Base-by-base conservation (phyloP, 2,888 invertebrate genomes). In the Norana najaformis region DNA sequence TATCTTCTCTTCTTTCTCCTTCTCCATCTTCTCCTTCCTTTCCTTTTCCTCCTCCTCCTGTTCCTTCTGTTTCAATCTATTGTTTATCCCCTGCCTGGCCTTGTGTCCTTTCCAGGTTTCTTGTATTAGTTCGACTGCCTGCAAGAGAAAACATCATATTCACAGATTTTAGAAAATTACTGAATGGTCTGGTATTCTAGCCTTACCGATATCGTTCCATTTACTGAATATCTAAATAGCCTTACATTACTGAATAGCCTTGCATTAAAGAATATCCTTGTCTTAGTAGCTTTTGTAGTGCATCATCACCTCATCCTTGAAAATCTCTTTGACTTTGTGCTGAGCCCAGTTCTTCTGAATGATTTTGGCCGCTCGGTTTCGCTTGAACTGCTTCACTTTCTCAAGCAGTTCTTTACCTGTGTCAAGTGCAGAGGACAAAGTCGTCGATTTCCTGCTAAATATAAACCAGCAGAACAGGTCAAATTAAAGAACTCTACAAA, bases 321-420 rank as follows among this genome's bases (percentile, higher is more conserved):
- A 34, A 14, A 36, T 14, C 85, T 85, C 85, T 36, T 35, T 37
- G 34, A 34, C 37, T 30, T 37, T 39, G 88, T 93, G 93, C 34
- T 91, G 92, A 11, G 93, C 92, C 94, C 94, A 94, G 39, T 91
- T 92, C 88, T 92, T 90, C 92, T 94, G 94, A 90, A 94, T 94
- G 89, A 90, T 92, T 91, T 93, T 93, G 18, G 94, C 94, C 39
- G 94, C 93, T 34, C 91, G 92, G 83, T 92, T 91, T 89, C 92
- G 89, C 82, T 89, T 90, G 91, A 93, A 92, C 20, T 90, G 90
- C 47, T 92, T 92, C 36, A 92, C 91, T 38, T 36, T 85, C 37
- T 85, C 36, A 85, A 23, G 36, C 4, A 36, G 20, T 36, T 85
- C 85, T 36, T 85, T 85, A 18, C 18, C 34, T 6, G 36, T 23